These are phyloP conservation scores for Leucania comma DNA, from an alignment of 2,888 invertebrate species.

Conservation along the genomic window DNA sequence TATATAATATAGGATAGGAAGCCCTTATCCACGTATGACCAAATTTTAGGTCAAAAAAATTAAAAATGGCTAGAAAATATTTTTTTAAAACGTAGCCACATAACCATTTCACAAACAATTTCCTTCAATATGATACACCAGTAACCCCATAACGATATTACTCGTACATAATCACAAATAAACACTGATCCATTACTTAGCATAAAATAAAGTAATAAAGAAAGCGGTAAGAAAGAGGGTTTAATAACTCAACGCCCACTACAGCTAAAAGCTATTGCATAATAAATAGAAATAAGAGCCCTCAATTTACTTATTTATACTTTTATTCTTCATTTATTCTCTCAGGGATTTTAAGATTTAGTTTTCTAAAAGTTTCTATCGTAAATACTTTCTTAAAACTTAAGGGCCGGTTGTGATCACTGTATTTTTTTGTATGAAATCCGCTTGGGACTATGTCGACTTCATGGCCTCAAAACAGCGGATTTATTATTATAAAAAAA, in stretches of 20 bases:
- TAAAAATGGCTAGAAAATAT: too few species aligned
- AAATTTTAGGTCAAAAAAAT: too few species aligned
- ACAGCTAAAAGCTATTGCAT: slow-evolving; percentile 32
- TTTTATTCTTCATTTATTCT: neutral
- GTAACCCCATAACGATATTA: neutral
- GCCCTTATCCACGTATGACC: too few species aligned
- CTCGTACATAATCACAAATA: neutral
- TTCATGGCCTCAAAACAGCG: too few species aligned
- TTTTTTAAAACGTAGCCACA: too few species aligned
- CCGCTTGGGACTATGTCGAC: too few species aligned
- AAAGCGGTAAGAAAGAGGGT: neutral
- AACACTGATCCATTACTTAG: neutral
- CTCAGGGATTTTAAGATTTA: neutral
- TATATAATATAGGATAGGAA: too few species aligned
- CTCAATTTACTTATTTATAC: slow-evolving; percentile 8
- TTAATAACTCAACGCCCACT: slow-evolving; percentile 17
- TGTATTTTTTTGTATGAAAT: too few species aligned
- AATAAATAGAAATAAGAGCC: slow-evolving; percentile 27
- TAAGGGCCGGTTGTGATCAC: too few species aligned
- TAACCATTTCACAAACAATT: neutral
- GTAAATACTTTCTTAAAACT: too few species aligned
- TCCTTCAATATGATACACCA: neutral
- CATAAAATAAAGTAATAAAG: slow-evolving; percentile 15
- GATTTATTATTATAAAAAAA: too few species aligned
- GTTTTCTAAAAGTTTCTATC: neutral